Conservation (phyloP, 1,140 invertebrate species). For the Magallana ariakensis region DNA sequence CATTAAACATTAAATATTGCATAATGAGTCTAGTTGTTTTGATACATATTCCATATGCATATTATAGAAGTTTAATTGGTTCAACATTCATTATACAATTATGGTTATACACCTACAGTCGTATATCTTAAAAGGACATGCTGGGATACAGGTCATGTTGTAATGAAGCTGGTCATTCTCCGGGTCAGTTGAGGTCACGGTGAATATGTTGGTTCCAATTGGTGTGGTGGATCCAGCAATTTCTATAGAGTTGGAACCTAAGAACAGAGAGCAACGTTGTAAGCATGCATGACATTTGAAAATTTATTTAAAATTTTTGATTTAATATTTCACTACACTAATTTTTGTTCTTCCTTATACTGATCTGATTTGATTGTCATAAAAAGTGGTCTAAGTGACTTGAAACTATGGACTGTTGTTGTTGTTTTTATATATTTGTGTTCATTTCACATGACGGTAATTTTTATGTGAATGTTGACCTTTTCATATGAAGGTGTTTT, state of each 20-base stretch:
- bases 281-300: not conserved
- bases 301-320: not conserved
- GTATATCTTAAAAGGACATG: conserved; percentile 41
- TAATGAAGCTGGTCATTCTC: conserved; percentile 43
- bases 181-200: conserved; percentile 35
- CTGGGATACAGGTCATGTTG: conserved; percentile 40
- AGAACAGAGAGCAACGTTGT: not conserved
- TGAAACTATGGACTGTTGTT: too few species aligned
- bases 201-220: conserved; percentile 43
- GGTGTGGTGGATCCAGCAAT: conserved; percentile 22
- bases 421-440: too few species aligned
- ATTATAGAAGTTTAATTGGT: too few species aligned
- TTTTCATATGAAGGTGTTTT: too few species aligned
- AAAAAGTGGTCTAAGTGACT: too few species aligned
- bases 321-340: not conserved
- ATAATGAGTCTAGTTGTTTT: too few species aligned
- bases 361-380: not conserved
- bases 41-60: too few species aligned
- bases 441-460: too few species aligned
- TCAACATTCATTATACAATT: too few species aligned
- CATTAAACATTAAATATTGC: too few species aligned
- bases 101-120: conserved; percentile 9
- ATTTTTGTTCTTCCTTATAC: not conserved
- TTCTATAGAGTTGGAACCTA: not conserved
- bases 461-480: too few species aligned